A percentile compares a stretch with the other conserved stretches of the same genome.
phyloP scores from a whole-genome alignment of 1,140 invertebrate genomes.

The Papilio polytes region DNA sequence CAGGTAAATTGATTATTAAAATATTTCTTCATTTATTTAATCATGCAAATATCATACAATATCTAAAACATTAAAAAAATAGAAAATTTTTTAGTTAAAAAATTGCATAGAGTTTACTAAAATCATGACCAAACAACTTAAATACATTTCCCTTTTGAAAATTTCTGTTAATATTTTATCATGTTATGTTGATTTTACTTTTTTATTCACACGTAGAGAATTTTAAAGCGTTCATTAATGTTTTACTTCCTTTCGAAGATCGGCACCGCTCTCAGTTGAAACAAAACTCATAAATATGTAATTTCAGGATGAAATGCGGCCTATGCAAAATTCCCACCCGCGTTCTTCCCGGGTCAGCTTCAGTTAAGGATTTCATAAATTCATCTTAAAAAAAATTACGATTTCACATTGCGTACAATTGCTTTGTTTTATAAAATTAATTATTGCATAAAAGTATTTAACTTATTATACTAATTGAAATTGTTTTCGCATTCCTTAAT shows the following conservation, averaged over 20 bases:
- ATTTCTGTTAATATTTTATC: background rate
- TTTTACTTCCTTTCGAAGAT: constrained; percentile 80
- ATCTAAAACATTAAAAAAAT: no score
- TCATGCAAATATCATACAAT: no score
- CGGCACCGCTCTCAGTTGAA: constrained; percentile 58
- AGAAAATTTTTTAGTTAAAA: no score
- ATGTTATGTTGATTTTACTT: constrained; percentile 76
- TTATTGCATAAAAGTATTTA: constrained; percentile 26
- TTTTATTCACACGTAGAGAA: constrained; percentile 79
- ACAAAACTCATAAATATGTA: constrained; percentile 82
- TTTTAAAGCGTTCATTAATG: constrained; percentile 81
- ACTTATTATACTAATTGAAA: constrained; percentile 41
- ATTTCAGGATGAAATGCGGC: constrained; percentile 64
- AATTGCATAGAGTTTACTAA: no score
- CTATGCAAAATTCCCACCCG: constrained; percentile 67
- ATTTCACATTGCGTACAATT: constrained; percentile 32
- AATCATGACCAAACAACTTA: background rate
- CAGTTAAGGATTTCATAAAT: constrained; percentile 66
- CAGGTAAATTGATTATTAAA: background rate
- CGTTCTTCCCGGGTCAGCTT: constrained; percentile 67
- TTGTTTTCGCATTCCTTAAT: constrained; percentile 26
- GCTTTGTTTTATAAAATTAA: constrained; percentile 34
- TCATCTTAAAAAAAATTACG: constrained; percentile 52
- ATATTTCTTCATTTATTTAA: no score
- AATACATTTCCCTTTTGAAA: background rate